Evolutionary conservation across 2,113 vertebrate species (phyloP).

Genomic region (Vulpes ferrilata): DNA sequence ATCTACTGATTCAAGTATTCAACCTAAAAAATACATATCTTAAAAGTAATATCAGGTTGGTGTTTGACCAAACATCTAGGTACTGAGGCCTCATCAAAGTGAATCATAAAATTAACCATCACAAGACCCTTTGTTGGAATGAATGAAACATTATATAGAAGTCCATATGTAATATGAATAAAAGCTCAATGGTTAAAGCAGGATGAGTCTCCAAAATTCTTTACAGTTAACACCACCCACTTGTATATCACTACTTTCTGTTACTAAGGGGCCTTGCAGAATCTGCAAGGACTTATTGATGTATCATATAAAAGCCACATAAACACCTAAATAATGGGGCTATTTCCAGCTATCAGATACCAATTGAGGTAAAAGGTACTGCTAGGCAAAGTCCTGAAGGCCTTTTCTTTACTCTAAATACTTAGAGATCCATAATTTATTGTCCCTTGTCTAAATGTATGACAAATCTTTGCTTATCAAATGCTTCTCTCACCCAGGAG

Average conservation of each 20-base stretch:
- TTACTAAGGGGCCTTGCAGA: background rate
- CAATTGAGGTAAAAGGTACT: background rate
- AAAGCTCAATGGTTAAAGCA: background rate
- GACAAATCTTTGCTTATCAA: background rate
- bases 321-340: background rate
- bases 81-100: background rate
- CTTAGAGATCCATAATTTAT: background rate
- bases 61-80: background rate
- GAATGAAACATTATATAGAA: background rate
- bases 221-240: background rate
- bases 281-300: background rate
- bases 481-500: background rate
- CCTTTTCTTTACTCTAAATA: background rate
- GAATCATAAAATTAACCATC: background rate
- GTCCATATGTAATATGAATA: background rate
- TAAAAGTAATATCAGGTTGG: background rate
- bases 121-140: background rate
- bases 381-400: background rate
- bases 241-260: background rate
- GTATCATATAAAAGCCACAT: background rate
- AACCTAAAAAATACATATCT: background rate
- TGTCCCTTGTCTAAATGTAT: background rate
- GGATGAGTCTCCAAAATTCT: background rate
- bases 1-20: background rate
- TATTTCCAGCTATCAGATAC: background rate